These are phyloP conservation scores for Poeciliopsis retropinna DNA, from an alignment of 2,113 vertebrate genomes.

Conservation along the genomic window DNA sequence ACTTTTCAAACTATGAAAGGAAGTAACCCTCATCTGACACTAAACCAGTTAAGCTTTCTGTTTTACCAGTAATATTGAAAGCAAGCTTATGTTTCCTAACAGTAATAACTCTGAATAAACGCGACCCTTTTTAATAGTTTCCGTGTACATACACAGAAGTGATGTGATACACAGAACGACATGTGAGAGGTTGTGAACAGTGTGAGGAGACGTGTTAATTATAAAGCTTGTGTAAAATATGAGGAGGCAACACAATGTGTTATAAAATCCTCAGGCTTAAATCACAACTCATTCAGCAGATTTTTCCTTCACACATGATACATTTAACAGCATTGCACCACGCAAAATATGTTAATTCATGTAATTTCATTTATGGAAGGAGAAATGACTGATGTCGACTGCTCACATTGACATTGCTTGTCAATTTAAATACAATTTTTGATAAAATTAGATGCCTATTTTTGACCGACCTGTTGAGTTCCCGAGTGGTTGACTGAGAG, in stretches of 20 bases:
- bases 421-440: not conserved
- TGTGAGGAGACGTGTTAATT: constrained; percentile 38
- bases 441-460: not conserved
- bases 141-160: not conserved
- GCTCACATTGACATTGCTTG: too few relatives aligned
- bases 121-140: not conserved
- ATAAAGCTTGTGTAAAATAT: constrained; percentile 21
- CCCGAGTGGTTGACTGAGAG: constrained; percentile 87
- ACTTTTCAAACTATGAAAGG: not conserved
- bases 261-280: not conserved
- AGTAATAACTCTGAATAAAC: not conserved
- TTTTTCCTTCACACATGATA: not conserved
- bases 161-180: constrained; percentile 2
- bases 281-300: constrained; percentile 12
- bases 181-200: constrained; percentile 29
- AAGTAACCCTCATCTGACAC: not conserved
- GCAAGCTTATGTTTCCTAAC: not conserved
- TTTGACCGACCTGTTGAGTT: constrained; percentile 40
- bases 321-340: not conserved
- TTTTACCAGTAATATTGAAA: constrained; percentile 1
- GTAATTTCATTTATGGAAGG: not conserved
- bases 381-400: not conserved
- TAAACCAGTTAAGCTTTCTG: not conserved
- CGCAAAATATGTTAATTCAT: constrained; percentile 6
- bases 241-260: not conserved